A percentile compares a stretch with the other conserved stretches of the same genome.
Conservation (phyloP, 2,113 vertebrate species). For the Camelus bactrianus region DNA sequence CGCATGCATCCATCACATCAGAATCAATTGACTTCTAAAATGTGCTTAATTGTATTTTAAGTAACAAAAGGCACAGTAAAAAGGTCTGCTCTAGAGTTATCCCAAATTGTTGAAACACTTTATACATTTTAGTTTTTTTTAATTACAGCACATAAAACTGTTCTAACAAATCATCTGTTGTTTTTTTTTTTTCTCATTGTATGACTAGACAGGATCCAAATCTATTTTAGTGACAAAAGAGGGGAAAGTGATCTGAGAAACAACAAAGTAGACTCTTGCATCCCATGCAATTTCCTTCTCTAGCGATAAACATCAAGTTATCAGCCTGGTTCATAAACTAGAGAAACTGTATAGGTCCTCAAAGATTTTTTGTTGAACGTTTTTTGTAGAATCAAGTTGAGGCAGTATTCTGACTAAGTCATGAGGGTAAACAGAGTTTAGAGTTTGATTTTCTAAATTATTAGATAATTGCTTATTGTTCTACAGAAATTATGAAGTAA, state of each 20-base stretch:
- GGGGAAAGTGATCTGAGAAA: not conserved
- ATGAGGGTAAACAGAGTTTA: not conserved
- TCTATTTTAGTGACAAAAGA: not conserved
- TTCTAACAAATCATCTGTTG: not conserved
- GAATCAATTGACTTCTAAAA: not conserved
- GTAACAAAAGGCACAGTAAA: not conserved
- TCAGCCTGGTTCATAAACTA: not conserved
- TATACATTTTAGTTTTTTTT: not conserved
- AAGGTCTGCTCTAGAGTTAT: not conserved
- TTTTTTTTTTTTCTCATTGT: conserved; percentile 45
- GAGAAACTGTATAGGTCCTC: not conserved
- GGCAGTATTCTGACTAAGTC: conserved; percentile 44
- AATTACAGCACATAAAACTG: not conserved
- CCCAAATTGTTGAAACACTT: not conserved
- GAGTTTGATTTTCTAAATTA: conserved; percentile 20
- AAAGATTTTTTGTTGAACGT: not conserved
- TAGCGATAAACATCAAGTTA: not conserved
- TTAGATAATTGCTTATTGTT: conserved; percentile 49
- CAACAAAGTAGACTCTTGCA: not conserved
- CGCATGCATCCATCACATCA: not conserved
- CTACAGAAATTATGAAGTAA: conserved; percentile 40
- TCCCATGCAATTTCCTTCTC: not conserved
- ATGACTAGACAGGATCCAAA: not conserved
- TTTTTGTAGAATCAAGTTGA: conserved; percentile 8
- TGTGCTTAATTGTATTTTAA: not conserved